Conservation (phyloP, 2,888 invertebrate genomes). For the Chalcosyrphus nemorum region DNA sequence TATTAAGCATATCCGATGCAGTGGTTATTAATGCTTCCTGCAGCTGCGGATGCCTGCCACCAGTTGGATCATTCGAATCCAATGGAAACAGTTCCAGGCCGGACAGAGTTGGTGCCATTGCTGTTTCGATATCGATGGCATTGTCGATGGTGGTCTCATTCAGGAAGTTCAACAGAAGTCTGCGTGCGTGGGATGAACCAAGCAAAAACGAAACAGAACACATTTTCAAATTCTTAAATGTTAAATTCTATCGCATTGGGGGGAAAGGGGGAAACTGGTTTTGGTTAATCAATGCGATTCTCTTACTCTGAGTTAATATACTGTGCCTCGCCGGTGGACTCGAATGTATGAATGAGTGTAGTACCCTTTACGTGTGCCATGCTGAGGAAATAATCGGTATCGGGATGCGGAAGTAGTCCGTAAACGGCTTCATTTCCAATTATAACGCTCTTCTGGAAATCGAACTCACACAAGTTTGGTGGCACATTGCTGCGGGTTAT, state of each 20-base stretch:
- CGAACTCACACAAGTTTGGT: constrained; percentile 81
- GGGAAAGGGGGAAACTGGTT: background rate
- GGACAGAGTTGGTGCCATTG: constrained; percentile 79
- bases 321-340: constrained; percentile 82
- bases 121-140: constrained; percentile 81
- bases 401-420: constrained; percentile 79
- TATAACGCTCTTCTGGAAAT: constrained; percentile 81
- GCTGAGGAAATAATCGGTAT: constrained; percentile 80
- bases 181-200: constrained; percentile 52
- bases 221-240: constrained; percentile 54
- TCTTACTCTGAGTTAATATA: constrained; percentile 81
- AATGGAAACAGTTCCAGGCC: constrained; percentile 78
- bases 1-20: constrained; percentile 78
- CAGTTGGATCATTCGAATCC: constrained; percentile 80
- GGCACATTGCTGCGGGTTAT: constrained; percentile 81
- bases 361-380: constrained; percentile 81
- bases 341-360: constrained; percentile 81
- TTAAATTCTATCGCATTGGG: constrained; percentile 41
- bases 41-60: constrained; percentile 80
- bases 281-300: constrained; percentile 39
- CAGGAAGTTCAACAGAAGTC: constrained; percentile 79
- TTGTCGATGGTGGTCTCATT: constrained; percentile 81
- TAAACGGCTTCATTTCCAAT: constrained; percentile 81
- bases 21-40: constrained; percentile 79
- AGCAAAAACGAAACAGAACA: constrained; percentile 46